These are phyloP conservation scores for Pinna nobilis DNA, from an alignment of 1,140 invertebrate genomes.

Conservation along the genomic window DNA sequence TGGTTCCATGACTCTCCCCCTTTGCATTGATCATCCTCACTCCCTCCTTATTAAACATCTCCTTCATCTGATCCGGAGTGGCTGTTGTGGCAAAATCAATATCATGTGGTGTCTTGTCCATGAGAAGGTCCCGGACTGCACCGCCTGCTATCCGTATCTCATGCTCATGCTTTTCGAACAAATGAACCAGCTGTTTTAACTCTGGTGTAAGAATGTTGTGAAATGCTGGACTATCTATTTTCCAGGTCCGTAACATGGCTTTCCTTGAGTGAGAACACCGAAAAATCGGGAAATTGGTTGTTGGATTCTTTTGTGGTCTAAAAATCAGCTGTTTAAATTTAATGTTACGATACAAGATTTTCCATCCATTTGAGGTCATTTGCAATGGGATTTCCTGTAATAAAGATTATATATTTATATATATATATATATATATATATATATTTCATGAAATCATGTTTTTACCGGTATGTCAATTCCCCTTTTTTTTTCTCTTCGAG, in stretches of 20 bases:
- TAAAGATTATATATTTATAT: too few relatives aligned
- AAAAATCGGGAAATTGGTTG: too few relatives aligned
- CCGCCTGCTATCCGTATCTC: conserved; percentile 96
- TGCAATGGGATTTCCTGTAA: too few relatives aligned
- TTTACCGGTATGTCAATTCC: too few relatives aligned
- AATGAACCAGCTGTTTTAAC: conserved; percentile 80
- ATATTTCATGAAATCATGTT: too few relatives aligned
- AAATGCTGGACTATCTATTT: conserved; percentile 79
- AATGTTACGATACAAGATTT: too few relatives aligned
- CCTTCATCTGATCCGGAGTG: conserved; percentile 96
- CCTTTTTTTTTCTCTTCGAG: too few relatives aligned
- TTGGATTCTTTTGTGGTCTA: too few relatives aligned
- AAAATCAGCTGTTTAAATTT: too few relatives aligned
- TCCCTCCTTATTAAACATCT: conserved; percentile 90
- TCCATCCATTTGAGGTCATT: too few relatives aligned
- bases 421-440: too few relatives aligned
- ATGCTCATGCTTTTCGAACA: conserved; percentile 90
- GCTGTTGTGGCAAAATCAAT: conserved; percentile 98
- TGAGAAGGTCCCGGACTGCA: conserved; percentile 95
- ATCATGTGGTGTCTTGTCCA: conserved; percentile 89
- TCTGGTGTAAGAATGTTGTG: conserved; percentile 88
- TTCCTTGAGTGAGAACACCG: too few relatives aligned
- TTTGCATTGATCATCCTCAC: conserved; percentile 94
- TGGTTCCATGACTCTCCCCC: conserved; percentile 98
- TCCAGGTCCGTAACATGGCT: conserved; percentile 71